phyloP scores from a whole-genome alignment of 2,113 vertebrate species.

The Muscicapa adusta region DNA sequence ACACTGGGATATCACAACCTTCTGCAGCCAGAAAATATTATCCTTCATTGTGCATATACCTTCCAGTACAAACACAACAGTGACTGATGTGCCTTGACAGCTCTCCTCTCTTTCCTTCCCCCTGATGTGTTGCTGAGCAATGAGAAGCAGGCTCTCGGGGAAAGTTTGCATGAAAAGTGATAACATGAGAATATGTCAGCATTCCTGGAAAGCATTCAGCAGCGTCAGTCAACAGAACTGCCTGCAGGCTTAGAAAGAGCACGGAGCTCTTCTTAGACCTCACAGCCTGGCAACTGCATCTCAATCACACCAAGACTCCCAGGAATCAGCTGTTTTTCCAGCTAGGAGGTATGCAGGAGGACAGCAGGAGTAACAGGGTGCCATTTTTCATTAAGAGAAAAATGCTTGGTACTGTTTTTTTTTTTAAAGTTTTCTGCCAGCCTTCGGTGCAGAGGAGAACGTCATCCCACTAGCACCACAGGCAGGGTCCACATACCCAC shows the following conservation, averaged over 20 bases:
- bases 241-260: conserved; percentile 27
- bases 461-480: rapidly evolving
- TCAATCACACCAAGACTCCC: rapidly evolving
- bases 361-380: neutral
- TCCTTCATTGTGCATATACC: conserved; percentile 38
- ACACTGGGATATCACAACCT: neutral
- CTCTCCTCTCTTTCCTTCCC: conserved; percentile 22
- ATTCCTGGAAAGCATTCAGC: conserved; percentile 40
- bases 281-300: neutral
- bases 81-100: conserved; percentile 55
- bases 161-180: conserved; percentile 42
- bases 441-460: neutral
- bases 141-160: neutral
- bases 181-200: conserved; percentile 54
- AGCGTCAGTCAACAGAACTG: conserved; percentile 28
- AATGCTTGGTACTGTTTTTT: neutral
- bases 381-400: neutral
- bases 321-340: neutral
- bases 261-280: neutral
- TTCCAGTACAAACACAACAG: conserved; percentile 20
- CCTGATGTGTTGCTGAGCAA: neutral
- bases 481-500: neutral
- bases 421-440: neutral
- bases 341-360: neutral
- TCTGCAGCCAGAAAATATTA: conserved; percentile 48